Evolutionary conservation across 2,113 vertebrate genomes (phyloP).

Genomic region (Sinocyclocheilus anshuiensis): DNA sequence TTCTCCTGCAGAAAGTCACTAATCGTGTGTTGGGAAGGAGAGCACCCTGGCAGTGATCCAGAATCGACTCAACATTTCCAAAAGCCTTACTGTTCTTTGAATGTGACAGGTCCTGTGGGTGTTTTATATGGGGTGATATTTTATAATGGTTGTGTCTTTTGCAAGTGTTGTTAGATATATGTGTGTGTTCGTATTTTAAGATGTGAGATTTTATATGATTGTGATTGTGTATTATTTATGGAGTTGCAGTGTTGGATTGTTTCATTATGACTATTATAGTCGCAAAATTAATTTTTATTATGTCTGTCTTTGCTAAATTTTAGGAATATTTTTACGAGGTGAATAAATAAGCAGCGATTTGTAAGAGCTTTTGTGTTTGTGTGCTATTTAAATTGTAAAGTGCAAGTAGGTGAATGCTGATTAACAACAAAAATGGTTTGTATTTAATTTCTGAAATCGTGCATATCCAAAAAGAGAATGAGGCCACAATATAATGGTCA

Average conservation of each 20-base stretch:
- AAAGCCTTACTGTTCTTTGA: background rate
- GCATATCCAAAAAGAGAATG: background rate
- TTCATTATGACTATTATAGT: slow-evolving; percentile 14
- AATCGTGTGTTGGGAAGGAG: slow-evolving; percentile 64
- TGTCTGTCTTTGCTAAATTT: background rate
- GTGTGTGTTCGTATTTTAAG: background rate
- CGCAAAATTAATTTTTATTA: background rate
- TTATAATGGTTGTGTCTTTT: background rate
- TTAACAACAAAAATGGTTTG: background rate
- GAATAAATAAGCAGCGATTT: slow-evolving; percentile 28
- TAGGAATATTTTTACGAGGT: background rate
- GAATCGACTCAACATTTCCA: background rate
- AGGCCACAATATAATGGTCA: background rate
- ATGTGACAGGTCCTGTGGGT: background rate
- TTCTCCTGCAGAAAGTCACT: slow-evolving; percentile 72
- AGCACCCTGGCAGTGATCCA: slow-evolving; percentile 63
- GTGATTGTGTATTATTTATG: background rate
- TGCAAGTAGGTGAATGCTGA: background rate
- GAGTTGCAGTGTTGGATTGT: background rate
- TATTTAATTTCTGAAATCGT: background rate
- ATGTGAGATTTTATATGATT: slow-evolving; percentile 6
- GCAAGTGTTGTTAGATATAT: background rate
- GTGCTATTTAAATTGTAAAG: background rate
- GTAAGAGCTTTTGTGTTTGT: background rate
- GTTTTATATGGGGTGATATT: background rate